These are phyloP conservation scores for Thereva unica DNA, from an alignment of 2,888 invertebrate genomes.

Conservation along the genomic window DNA sequence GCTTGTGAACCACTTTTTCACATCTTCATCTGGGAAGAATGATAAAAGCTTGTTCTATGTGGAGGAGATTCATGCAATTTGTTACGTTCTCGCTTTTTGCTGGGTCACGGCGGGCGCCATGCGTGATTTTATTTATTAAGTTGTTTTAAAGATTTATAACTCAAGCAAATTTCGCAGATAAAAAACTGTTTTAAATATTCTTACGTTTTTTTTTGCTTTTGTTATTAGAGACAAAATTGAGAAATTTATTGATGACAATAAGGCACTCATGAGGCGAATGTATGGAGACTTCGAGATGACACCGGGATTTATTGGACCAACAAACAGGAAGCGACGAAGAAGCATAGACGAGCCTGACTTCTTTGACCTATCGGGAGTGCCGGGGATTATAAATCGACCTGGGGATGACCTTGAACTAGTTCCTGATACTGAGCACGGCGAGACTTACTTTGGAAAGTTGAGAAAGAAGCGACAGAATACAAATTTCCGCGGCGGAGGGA, in stretches of 20 bases:
- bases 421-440: constrained; percentile 56
- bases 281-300: constrained; percentile 84
- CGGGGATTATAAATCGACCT: constrained; percentile 61
- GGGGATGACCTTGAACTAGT: constrained; percentile 54
- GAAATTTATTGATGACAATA: constrained; percentile 90
- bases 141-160: background rate
- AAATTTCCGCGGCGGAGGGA: constrained; percentile 56
- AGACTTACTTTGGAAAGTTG: constrained; percentile 62
- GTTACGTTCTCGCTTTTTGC: too few species aligned
- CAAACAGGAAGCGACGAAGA: constrained; percentile 53
- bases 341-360: constrained; percentile 57
- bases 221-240: constrained; percentile 83
- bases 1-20: too few species aligned
- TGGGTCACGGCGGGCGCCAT: too few species aligned
- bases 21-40: too few species aligned
- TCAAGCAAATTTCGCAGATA: background rate
- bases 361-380: constrained; percentile 60
- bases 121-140: too few species aligned
- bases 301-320: constrained; percentile 62
- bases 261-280: constrained; percentile 91
- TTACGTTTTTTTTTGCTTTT: constrained; percentile 19
- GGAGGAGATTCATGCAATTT: too few species aligned
- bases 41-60: too few species aligned
- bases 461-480: constrained; percentile 62
- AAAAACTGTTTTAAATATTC: background rate